Evolutionary conservation across 2,888 invertebrate genomes (phyloP).

Genomic region (Thereva unica): DNA sequence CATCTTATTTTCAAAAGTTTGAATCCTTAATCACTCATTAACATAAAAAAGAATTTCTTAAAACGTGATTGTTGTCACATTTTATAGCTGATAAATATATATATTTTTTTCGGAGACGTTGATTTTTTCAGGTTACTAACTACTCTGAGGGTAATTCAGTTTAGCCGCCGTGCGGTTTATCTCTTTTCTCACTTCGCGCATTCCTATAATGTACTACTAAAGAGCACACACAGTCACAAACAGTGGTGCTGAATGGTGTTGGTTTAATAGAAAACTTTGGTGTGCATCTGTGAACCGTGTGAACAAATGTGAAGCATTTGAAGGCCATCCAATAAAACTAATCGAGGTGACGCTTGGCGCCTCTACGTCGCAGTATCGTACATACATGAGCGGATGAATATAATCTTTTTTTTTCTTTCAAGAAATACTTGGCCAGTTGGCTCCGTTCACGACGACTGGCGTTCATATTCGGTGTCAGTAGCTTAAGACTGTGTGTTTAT

Average conservation of each 20-base stretch:
- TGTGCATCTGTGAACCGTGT: slow-evolving; percentile 31
- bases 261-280: slow-evolving; percentile 6
- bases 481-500: too few relatives aligned
- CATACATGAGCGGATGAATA: slow-evolving; percentile 7
- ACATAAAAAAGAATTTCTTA: too few relatives aligned
- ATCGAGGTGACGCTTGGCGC: slow-evolving; percentile 38
- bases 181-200: too few relatives aligned
- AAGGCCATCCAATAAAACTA: slow-evolving; percentile 38
- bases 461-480: too few relatives aligned
- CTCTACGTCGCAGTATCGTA: slow-evolving; percentile 33
- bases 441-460: neutral
- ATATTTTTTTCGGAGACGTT: too few relatives aligned
- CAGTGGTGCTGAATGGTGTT: neutral
- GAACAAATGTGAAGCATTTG: slow-evolving; percentile 34
- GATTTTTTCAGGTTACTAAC: neutral
- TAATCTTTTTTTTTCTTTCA: slow-evolving; percentile 18
- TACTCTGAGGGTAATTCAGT: neutral
- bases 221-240: neutral
- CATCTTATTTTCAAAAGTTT: too few relatives aligned
- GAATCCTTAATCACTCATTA: too few relatives aligned
- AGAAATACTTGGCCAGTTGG: slow-evolving; percentile 23
- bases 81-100: too few relatives aligned
- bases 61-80: too few relatives aligned
- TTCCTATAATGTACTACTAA: too few relatives aligned
- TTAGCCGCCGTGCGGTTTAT: neutral